phyloP scores from a whole-genome alignment of 2,888 invertebrate species.

The Lochmaea crataegi region DNA sequence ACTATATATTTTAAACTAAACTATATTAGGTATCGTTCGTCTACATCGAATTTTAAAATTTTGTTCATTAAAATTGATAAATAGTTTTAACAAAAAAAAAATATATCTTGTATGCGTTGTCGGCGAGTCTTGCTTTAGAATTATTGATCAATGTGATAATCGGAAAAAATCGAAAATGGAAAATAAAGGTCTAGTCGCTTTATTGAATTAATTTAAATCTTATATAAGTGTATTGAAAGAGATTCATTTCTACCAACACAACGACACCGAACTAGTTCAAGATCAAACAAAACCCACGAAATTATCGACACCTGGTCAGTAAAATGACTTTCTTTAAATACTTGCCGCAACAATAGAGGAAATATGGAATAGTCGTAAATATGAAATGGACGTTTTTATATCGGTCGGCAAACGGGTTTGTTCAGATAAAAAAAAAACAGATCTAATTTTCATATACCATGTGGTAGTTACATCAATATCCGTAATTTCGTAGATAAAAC shows the following conservation, averaged over 20 bases:
- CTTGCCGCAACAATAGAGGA: slow-evolving; percentile 27
- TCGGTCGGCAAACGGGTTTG: slow-evolving; percentile 3
- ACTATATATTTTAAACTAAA: no score
- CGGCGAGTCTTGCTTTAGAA: no score
- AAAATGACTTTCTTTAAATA: slow-evolving; percentile 25
- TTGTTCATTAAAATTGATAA: not conserved
- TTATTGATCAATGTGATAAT: slow-evolving; percentile 9
- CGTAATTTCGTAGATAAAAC: no score
- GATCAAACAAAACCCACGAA: slow-evolving; percentile 28
- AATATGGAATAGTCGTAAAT: slow-evolving; percentile 28
- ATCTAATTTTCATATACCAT: no score
- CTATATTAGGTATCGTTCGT: not conserved
- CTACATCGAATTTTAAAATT: not conserved
- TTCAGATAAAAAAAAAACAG: not conserved
- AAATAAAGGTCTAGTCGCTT: not conserved
- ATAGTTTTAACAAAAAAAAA: not conserved
- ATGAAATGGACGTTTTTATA: slow-evolving; percentile 23
- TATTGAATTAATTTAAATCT: slow-evolving; percentile 10
- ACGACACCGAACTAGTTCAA: slow-evolving; percentile 26
- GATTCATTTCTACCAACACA: slow-evolving; percentile 6
- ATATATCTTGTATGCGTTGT: no score
- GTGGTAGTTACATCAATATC: no score
- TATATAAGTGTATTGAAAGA: slow-evolving; percentile 2
- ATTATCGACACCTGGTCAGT: slow-evolving; percentile 31
- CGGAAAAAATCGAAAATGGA: slow-evolving; percentile 5